Evolutionary conservation across 2,113 vertebrate genomes (phyloP).

Genomic region (Chlorocebus sabaeus): DNA sequence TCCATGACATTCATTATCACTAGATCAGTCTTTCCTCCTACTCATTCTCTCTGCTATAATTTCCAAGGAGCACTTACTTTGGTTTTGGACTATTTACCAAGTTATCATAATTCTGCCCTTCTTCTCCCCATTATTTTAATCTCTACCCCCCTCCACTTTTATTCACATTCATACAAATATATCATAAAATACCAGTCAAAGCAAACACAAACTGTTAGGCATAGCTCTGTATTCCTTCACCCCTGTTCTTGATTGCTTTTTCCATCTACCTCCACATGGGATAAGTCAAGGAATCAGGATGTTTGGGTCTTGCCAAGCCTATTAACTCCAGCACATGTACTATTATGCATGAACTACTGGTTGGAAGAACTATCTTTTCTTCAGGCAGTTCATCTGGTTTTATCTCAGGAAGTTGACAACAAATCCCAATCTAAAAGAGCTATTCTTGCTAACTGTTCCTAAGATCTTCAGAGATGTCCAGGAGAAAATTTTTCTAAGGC

Average conservation of each 20-base stretch:
- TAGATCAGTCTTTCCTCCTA: conserved; percentile 26
- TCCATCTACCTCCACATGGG: not conserved
- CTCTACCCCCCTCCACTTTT: not conserved
- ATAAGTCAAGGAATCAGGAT: conserved; percentile 27
- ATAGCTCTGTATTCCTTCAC: not conserved
- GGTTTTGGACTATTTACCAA: conserved; percentile 10
- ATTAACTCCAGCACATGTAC: not conserved
- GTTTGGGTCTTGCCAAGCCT: not conserved
- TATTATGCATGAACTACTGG: not conserved
- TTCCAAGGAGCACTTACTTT: conserved; percentile 58
- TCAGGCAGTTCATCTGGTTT: conserved; percentile 15
- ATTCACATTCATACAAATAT: not conserved
- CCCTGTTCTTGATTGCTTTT: not conserved
- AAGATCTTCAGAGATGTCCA: not conserved
- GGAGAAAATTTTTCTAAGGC: conserved; percentile 31
- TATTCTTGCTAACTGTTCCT: not conserved
- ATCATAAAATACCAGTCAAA: not conserved
- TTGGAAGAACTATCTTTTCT: not conserved
- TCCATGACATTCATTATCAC: conserved; percentile 28
- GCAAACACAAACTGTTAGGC: not conserved
- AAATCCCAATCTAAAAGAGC: conserved; percentile 24
- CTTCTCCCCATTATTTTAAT: not conserved
- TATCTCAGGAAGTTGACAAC: conserved; percentile 20
- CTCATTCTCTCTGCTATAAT: not conserved
- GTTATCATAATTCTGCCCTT: not conserved